Conservation (phyloP, 23 tunicate species). For the Trididemnum clinides region DNA sequence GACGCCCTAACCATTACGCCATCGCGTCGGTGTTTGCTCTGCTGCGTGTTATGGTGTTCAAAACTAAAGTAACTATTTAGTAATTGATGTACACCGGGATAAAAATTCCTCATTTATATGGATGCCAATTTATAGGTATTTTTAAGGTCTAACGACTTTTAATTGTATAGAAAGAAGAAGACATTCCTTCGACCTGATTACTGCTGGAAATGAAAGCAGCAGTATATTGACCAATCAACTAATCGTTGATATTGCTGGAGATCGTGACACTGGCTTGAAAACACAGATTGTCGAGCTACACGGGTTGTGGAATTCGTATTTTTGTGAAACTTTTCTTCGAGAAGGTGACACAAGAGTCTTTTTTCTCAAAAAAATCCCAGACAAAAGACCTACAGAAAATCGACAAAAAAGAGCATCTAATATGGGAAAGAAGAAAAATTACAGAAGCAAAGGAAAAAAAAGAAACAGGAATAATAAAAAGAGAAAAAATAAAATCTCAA, state of each 20-base stretch:
- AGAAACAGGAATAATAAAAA: conserved; percentile 1
- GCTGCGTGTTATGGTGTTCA: too few species aligned
- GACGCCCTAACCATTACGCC: too few species aligned
- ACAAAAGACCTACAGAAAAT: not conserved
- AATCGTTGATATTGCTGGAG: not conserved
- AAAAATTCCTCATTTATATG: too few species aligned
- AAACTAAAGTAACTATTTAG: too few species aligned
- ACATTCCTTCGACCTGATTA: too few species aligned
- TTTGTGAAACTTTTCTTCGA: conserved; percentile 61
- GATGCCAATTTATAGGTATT: too few species aligned
- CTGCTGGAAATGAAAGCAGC: too few species aligned
- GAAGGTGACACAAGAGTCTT: conserved; percentile 83
- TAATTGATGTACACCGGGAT: too few species aligned
- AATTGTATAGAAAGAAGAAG: too few species aligned
- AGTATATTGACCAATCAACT: too few species aligned
- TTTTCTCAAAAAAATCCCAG: conserved; percentile 65
- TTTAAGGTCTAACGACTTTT: too few species aligned
- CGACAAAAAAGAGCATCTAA: not conserved
- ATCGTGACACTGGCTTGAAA: not conserved
- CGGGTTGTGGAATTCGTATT: conserved; percentile 63
- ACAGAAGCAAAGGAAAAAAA: not conserved
- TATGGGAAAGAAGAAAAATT: not conserved
- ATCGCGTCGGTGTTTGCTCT: too few species aligned
- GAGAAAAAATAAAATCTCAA: not conserved
- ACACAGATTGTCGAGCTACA: conserved; percentile 46